phyloP scores from a whole-genome alignment of 2,888 invertebrate genomes.

The Cephus pulcher region DNA sequence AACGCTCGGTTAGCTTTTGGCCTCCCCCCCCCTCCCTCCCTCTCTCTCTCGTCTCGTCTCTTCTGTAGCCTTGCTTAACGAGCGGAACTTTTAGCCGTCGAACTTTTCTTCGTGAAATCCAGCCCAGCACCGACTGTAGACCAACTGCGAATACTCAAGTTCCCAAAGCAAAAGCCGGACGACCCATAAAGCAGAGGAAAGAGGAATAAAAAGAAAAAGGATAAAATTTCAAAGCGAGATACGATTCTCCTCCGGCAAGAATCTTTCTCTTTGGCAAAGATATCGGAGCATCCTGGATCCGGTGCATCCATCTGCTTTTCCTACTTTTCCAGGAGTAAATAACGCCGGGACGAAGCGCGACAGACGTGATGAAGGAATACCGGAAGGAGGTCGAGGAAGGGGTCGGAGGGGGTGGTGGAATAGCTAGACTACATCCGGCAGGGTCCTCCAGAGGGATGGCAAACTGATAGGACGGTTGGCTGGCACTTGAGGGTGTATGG shows the following conservation, averaged over 20 bases:
- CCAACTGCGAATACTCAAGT: neutral
- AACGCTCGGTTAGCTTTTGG: conserved; percentile 4
- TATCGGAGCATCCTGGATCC: neutral
- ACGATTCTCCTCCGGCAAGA: neutral
- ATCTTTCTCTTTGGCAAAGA: neutral
- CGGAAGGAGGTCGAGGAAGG: conserved; percentile 26
- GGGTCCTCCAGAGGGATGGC: neutral
- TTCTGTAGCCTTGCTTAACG: neutral
- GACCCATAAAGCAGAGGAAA: neutral
- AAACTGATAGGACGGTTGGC: neutral
- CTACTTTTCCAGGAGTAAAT: neutral
- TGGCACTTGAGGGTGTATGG: neutral
- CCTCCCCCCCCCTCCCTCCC: neutral
- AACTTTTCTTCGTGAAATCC: neutral
- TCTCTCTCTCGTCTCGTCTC: neutral
- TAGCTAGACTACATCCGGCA: conserved; percentile 6
- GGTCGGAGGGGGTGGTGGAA: conserved; percentile 28
- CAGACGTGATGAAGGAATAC: neutral
- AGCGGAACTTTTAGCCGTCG: neutral
- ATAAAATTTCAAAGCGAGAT: neutral
- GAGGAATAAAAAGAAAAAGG: neutral
- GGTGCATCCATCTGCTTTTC: neutral
- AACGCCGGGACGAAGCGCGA: neutral
- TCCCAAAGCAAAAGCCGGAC: neutral
- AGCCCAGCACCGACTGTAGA: neutral